phyloP scores from a whole-genome alignment of 2,113 vertebrate genomes.

The Brachyhypopomus occidentalis region DNA sequence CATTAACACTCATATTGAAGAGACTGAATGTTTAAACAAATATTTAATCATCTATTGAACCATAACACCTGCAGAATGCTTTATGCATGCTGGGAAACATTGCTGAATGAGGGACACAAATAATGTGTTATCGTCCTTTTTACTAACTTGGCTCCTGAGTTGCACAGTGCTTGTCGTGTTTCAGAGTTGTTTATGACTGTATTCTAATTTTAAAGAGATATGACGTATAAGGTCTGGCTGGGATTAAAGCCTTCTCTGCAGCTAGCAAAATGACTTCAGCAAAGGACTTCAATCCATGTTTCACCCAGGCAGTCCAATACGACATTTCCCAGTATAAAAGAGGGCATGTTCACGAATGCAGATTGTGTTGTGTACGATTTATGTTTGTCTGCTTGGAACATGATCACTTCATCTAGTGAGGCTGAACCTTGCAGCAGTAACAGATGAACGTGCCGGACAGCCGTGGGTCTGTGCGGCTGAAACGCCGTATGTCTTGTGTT shows the following conservation, averaged over 20 bases:
- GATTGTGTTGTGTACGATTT: conserved; percentile 37
- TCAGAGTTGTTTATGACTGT: conserved; percentile 23
- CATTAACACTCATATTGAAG: conserved; percentile 2
- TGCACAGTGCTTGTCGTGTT: conserved; percentile 5
- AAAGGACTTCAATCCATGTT: too few species aligned
- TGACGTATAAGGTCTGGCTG: too few species aligned
- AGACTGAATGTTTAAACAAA: conserved; percentile 1
- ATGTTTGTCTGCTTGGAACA: conserved; percentile 24
- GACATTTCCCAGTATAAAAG: conserved; percentile 5
- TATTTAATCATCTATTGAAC: conserved; percentile 1
- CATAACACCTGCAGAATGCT: conserved; percentile 9
- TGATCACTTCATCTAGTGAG: conserved; percentile 11
- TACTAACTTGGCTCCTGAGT: not conserved
- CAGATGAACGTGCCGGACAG: conserved; percentile 4
- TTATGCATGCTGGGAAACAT: not conserved
- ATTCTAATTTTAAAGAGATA: not conserved
- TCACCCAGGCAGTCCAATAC: not conserved
- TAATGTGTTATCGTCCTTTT: not conserved
- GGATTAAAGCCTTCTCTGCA: too few species aligned
- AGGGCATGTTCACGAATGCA: conserved; percentile 23
- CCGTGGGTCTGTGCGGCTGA: not conserved
- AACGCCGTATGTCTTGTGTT: not conserved
- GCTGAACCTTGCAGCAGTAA: not conserved
- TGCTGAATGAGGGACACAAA: not conserved
- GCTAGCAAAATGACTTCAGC: too few species aligned